Percentiles rank a stretch among this genome's conserved stretches.
These are phyloP conservation scores for Lateolabrax maculatus DNA, from an alignment of 2,797 vertebrate species.

Conservation along the genomic window DNA sequence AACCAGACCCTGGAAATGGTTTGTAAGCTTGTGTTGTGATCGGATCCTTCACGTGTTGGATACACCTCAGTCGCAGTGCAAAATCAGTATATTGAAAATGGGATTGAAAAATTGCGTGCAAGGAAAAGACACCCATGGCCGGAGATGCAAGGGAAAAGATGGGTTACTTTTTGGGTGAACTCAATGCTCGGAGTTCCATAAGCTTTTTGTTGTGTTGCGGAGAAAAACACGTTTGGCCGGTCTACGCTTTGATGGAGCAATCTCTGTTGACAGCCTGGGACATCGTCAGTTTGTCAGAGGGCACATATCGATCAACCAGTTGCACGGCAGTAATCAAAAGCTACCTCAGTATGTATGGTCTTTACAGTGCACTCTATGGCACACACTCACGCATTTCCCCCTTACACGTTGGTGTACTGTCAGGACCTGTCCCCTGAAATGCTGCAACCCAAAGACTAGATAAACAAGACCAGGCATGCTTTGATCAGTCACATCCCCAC, in stretches of 20 bases:
- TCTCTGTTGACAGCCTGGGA: background rate
- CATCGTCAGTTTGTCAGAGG: slow-evolving; percentile 5
- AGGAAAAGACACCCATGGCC: too few species aligned
- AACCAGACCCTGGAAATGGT: background rate
- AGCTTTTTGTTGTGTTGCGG: slow-evolving; percentile 7
- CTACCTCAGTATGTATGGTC: background rate
- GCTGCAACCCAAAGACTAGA: slow-evolving; percentile 43
- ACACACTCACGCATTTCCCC: background rate
- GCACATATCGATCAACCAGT: slow-evolving; percentile 16
- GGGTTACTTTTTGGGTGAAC: background rate
- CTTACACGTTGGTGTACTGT: slow-evolving; percentile 4
- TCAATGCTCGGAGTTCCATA: background rate
- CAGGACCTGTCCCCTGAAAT: slow-evolving; percentile 40
- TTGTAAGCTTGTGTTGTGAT: background rate
- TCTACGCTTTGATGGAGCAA: slow-evolving; percentile 10
- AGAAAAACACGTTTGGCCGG: background rate
- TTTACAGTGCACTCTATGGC: background rate
- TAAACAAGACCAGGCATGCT: slow-evolving; percentile 48
- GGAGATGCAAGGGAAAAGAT: too few species aligned
- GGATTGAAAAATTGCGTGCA: too few species aligned
- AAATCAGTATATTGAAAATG: background rate
- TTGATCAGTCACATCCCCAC: slow-evolving; percentile 37
- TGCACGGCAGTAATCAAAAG: slow-evolving; percentile 12
- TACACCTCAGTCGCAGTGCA: background rate
- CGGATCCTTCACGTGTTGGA: background rate